Conservation (phyloP, 2,113 vertebrate species). For the Suncus etruscus region DNA sequence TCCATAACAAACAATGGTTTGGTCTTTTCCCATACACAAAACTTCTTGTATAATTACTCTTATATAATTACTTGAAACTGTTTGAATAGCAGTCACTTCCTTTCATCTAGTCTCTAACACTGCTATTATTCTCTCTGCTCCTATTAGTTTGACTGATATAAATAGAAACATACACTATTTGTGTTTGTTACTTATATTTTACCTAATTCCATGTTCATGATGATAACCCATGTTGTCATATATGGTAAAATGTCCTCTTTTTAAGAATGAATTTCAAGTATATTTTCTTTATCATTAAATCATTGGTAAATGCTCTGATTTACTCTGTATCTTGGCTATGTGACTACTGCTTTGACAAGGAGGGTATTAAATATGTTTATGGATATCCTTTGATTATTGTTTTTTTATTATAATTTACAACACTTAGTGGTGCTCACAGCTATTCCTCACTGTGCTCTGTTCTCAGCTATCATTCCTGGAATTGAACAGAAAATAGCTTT, state of each 20-base stretch:
- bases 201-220: neutral
- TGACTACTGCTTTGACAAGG: neutral
- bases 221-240: neutral
- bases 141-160: neutral
- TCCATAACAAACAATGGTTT: neutral
- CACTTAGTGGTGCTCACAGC: too few relatives aligned
- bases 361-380: neutral
- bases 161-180: neutral
- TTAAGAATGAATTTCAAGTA: neutral
- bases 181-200: neutral
- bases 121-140: neutral
- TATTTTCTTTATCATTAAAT: constrained; percentile 1
- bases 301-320: neutral
- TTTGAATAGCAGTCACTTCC: neutral
- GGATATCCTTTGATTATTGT: neutral
- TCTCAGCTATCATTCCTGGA: too few relatives aligned
- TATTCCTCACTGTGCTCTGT: too few relatives aligned
- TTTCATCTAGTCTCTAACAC: neutral
- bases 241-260: neutral
- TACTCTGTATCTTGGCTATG: neutral
- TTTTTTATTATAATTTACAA: too few relatives aligned
- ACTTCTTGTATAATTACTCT: neutral
- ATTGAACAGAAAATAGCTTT: too few relatives aligned
- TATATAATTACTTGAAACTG: neutral
- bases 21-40: neutral